phyloP scores from a whole-genome alignment of 2,797 vertebrate species.

The Megalops cyprinoides region DNA sequence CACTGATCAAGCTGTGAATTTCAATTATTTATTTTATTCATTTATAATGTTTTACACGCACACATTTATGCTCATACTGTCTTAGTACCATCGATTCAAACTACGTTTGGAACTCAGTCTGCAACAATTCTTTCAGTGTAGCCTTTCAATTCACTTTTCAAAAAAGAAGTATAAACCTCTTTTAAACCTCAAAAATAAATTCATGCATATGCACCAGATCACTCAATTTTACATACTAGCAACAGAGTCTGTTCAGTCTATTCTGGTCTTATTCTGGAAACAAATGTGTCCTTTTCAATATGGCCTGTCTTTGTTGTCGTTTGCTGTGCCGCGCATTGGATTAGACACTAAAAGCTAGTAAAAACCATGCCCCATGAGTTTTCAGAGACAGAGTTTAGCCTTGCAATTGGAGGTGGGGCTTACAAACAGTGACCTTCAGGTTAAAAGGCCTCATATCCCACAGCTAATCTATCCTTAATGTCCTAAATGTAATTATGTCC shows the following conservation, averaged over 20 bases:
- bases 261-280: no score
- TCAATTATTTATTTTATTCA: no score
- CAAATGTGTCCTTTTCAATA: no score
- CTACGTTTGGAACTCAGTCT: background rate
- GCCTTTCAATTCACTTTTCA: background rate
- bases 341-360: no score
- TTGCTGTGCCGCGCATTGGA: no score
- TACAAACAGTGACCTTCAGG: background rate
- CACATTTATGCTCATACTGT: background rate
- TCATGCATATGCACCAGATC: background rate
- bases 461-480: background rate
- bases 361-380: no score
- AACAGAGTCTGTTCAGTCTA: no score
- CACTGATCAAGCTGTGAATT: background rate
- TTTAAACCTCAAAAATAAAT: background rate
- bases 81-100: background rate
- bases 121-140: background rate
- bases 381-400: no score
- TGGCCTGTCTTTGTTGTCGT: no score
- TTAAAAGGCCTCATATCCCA: background rate
- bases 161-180: background rate
- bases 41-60: no score
- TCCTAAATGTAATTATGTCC: slow-evolving; percentile 4
- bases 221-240: no score
- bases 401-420: no score